A percentile compares a stretch with the other conserved stretches of the same genome.
These are phyloP conservation scores for Paramormyrops kingsleyae DNA, from an alignment of 2,113 vertebrate species.

Conservation along the genomic window DNA sequence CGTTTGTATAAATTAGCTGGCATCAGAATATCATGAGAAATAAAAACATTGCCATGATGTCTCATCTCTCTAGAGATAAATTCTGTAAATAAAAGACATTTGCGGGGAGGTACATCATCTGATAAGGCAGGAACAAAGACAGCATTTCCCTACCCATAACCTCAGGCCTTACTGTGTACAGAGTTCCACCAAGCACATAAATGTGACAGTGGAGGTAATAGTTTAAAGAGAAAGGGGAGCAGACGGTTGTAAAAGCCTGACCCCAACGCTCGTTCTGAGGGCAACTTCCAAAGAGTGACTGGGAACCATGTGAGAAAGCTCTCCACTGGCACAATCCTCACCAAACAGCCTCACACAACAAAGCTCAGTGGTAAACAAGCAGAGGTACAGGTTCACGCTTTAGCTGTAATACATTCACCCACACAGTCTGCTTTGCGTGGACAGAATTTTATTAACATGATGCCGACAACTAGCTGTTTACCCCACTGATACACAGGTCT, in stretches of 20 bases:
- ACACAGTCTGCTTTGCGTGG: conserved; percentile 28
- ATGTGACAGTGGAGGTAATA: background rate
- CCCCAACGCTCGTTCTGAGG: background rate
- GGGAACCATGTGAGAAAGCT: background rate
- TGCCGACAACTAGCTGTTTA: conserved; percentile 9
- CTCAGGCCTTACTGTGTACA: background rate
- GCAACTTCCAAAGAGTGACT: background rate
- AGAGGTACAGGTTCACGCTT: conserved; percentile 13
- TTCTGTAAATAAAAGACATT: background rate
- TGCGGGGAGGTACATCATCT: background rate
- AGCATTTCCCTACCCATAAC: background rate
- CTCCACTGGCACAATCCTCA: background rate
- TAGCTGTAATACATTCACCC: conserved; percentile 37
- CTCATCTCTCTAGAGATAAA: background rate
- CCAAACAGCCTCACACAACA: background rate
- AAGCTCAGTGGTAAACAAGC: conserved; percentile 12
- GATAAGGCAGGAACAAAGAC: background rate
- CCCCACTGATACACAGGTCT: background rate
- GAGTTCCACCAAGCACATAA: background rate
- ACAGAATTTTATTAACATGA: conserved; percentile 26
- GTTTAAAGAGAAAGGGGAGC: background rate
- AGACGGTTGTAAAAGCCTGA: background rate
- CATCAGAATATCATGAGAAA: background rate
- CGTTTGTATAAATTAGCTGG: background rate
- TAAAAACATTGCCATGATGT: background rate